Percentiles rank a stretch among this genome's conserved stretches.
These are phyloP conservation scores for Mobula hypostoma DNA, from an alignment of 2,113 vertebrate species.

Conservation along the genomic window DNA sequence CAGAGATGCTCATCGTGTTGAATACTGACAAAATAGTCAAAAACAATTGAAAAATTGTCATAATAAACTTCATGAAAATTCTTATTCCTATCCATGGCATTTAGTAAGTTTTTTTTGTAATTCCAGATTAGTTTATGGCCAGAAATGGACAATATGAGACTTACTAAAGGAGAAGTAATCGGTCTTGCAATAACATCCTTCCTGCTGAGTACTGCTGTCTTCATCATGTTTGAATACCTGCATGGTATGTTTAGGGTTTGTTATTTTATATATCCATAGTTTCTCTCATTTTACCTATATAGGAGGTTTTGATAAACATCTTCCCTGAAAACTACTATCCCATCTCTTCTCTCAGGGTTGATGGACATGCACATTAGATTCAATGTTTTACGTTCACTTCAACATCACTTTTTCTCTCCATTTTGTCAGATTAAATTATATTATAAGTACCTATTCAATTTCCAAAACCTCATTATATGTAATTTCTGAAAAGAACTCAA, in stretches of 20 bases:
- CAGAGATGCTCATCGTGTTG: neutral
- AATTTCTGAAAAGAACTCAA: neutral
- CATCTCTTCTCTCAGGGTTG: neutral
- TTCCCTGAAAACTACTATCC: neutral
- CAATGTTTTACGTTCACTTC: neutral
- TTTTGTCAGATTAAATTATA: neutral
- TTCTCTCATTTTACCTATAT: neutral
- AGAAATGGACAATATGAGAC: constrained; percentile 42
- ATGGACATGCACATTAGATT: neutral
- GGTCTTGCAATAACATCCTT: constrained; percentile 35
- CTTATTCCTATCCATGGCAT: neutral
- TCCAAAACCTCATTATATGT: neutral
- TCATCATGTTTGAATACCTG: constrained; percentile 41
- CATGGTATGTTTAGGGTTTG: constrained; percentile 36
- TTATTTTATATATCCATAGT: neutral
- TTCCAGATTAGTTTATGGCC: constrained; percentile 42
- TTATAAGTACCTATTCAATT: neutral
- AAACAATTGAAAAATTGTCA: neutral
- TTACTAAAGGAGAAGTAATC: constrained; percentile 38
- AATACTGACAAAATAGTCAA: neutral
- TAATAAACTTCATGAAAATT: neutral
- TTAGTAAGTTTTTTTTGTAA: neutral
- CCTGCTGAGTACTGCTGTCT: constrained; percentile 26
- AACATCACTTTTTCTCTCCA: neutral
- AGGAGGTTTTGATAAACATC: neutral